phyloP scores from a whole-genome alignment of 2,113 vertebrate genomes.

The Peucedramus taeniatus region DNA sequence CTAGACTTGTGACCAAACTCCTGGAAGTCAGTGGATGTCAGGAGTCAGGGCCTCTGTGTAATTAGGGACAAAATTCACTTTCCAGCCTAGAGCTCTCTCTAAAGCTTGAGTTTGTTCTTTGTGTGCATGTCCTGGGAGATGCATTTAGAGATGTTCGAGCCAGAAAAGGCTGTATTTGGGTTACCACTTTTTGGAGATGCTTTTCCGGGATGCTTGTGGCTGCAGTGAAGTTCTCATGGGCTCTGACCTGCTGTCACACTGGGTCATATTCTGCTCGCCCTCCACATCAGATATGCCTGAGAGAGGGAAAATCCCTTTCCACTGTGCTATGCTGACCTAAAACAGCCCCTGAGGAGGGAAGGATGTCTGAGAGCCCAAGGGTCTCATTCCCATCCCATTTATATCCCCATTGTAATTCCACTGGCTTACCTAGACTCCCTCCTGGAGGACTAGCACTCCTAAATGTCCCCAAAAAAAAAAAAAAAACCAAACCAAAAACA shows the following conservation, averaged over 20 bases:
- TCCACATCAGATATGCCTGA: background rate
- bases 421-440: background rate
- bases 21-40: background rate
- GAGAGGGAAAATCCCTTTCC: background rate
- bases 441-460: background rate
- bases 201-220: background rate
- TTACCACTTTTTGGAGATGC: background rate
- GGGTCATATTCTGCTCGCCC: accelerated
- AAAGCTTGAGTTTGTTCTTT: background rate
- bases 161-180: background rate
- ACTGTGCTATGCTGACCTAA: background rate
- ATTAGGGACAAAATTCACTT: background rate
- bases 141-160: background rate
- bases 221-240: background rate
- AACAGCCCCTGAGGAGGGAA: background rate
- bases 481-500: too few relatives aligned
- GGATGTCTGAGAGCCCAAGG: background rate
- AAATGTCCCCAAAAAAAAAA: background rate
- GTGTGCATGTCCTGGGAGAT: background rate
- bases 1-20: background rate
- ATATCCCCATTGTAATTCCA: background rate
- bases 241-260: background rate
- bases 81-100: background rate
- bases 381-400: background rate
- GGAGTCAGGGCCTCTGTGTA: background rate